These are phyloP conservation scores for Coregonus suidteri DNA, from an alignment of 2,797 vertebrate genomes.

Conservation along the genomic window DNA sequence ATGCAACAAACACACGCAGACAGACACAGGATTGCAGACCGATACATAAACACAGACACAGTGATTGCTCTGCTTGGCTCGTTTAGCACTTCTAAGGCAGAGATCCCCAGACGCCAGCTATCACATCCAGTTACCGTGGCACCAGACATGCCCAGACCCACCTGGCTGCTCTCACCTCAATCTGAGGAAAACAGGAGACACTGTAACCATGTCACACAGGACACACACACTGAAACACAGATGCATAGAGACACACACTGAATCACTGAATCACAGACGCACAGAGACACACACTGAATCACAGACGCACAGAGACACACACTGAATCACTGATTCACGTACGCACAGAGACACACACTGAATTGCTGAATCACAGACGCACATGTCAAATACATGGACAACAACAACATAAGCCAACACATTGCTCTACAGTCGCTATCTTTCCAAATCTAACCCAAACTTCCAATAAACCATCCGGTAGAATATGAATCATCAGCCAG, in stretches of 20 bases:
- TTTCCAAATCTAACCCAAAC: neutral
- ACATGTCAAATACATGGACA: constrained; percentile 35
- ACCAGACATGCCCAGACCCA: constrained; percentile 63
- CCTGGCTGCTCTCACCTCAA: constrained; percentile 70
- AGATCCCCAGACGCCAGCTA: constrained; percentile 69
- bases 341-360: constrained; percentile 14
- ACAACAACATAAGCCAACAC: constrained; percentile 26
- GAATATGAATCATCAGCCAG: constrained; percentile 10
- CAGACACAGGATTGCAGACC: constrained; percentile 14
- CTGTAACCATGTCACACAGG: constrained; percentile 32
- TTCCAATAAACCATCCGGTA: neutral
- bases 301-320: constrained; percentile 1
- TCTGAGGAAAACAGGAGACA: constrained; percentile 62
- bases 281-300: constrained; percentile 21
- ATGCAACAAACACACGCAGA: constrained; percentile 39
- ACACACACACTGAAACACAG: constrained; percentile 8
- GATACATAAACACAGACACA: constrained; percentile 9
- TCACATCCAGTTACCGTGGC: constrained; percentile 74
- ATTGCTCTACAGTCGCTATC: neutral
- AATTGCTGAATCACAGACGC: constrained; percentile 23
- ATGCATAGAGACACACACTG: constrained; percentile 1
- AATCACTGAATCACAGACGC: constrained; percentile 1
- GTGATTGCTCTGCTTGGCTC: constrained; percentile 72
- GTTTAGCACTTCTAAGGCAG: constrained; percentile 74
- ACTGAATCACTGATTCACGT: constrained; percentile 3